Evolutionary conservation across 1,140 invertebrate genomes (phyloP).

Genomic region (Tetragonula clypearis): DNA sequence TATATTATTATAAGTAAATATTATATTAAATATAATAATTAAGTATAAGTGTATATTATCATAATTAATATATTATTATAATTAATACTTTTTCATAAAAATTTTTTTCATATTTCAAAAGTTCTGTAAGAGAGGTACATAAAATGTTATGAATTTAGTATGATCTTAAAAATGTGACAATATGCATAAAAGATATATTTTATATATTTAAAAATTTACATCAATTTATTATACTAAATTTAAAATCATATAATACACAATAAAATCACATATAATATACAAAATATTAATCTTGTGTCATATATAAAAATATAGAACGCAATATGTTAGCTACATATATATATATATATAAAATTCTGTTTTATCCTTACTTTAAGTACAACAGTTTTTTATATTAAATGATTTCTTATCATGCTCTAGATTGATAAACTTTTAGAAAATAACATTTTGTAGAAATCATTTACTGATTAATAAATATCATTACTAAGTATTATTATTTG

Average conservation of each 20-base stretch:
- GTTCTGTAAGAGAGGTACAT: neutral
- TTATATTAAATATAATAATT: neutral
- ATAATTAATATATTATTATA: neutral
- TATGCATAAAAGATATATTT: constrained; percentile 13
- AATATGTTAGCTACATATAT: neutral
- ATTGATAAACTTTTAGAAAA: neutral
- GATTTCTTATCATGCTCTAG: neutral
- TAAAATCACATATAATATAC: constrained; percentile 8
- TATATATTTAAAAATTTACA: constrained; percentile 8
- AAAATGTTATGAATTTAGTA: neutral
- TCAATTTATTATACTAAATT: constrained; percentile 12
- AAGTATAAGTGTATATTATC: constrained; percentile 4
- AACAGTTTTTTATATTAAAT: neutral
- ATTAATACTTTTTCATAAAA: constrained; percentile 14
- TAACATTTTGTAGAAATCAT: neutral
- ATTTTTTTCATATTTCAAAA: neutral
- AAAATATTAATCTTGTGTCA: constrained; percentile 21
- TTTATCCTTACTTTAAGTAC: constrained; percentile 17
- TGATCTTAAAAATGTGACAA: neutral
- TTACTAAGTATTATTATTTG: neutral
- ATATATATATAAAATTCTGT: neutral
- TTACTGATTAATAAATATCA: constrained; percentile 8
- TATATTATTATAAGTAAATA: constrained; percentile 16
- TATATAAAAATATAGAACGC: constrained; percentile 32
- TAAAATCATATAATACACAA: neutral